Conservation (phyloP, 2,797 vertebrate genomes). For the Arnoldichthys spilopterus region DNA sequence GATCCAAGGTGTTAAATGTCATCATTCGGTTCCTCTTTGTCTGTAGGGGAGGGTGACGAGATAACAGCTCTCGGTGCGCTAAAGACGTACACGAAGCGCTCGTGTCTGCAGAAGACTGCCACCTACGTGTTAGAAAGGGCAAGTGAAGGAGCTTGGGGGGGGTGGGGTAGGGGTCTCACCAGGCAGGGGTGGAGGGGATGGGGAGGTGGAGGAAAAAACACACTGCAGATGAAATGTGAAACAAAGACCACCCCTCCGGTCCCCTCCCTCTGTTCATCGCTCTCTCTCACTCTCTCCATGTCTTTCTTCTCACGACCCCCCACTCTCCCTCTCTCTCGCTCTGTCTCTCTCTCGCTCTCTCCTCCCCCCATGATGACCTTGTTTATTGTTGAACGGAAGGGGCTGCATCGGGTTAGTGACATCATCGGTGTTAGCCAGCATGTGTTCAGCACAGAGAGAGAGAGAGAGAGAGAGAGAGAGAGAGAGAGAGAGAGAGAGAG, state of each 20-base stretch:
- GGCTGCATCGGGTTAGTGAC: constrained; percentile 67
- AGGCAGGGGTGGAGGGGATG: constrained; percentile 18
- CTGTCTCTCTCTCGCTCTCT: neutral
- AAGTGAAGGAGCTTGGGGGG: constrained; percentile 3
- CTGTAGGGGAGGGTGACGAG: neutral
- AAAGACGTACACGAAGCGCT: neutral
- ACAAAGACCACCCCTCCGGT: constrained; percentile 69
- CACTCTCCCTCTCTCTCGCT: constrained; percentile 9
- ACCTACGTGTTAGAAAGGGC: constrained; percentile 54
- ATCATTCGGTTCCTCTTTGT: neutral
- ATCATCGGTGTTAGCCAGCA: constrained; percentile 71
- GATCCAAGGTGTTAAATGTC: neutral
- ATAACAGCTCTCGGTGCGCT: neutral
- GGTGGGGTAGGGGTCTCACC: constrained; percentile 3
- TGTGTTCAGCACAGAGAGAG: constrained; percentile 42
- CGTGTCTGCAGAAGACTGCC: constrained; percentile 41
- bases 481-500: constrained; percentile 43
- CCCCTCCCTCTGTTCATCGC: constrained; percentile 56
- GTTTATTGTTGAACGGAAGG: constrained; percentile 62
- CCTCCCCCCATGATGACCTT: constrained; percentile 58
- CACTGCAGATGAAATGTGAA: constrained; percentile 67
- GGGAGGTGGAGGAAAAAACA: constrained; percentile 30
- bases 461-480: constrained; percentile 1
- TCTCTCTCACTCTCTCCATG: constrained; percentile 9
- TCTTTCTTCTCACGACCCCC: constrained; percentile 14